Percentiles rank a stretch among this genome's conserved stretches.
Conservation (phyloP, 1,140 invertebrate species). For the Drosophila sproati region DNA sequence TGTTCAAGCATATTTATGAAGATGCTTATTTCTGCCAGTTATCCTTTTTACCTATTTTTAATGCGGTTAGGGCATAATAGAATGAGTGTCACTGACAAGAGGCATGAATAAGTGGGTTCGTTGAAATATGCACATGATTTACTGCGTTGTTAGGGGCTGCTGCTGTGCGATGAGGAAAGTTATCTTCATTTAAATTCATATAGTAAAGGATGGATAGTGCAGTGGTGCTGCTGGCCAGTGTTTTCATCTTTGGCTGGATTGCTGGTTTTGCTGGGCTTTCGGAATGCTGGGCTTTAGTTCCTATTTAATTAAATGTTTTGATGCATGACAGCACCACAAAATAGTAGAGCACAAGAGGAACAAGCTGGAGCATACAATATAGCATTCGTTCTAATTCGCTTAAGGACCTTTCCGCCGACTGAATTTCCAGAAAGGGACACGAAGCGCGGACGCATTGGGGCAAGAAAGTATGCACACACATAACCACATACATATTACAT, state of each 20-base stretch:
- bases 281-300: constrained; percentile 39
- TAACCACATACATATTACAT: background rate
- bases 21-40: too few species aligned
- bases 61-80: background rate
- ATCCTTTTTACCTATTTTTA: too few species aligned
- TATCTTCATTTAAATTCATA: constrained; percentile 78
- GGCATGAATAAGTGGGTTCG: constrained; percentile 33
- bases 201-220: constrained; percentile 31
- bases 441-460: too few species aligned
- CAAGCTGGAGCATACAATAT: constrained; percentile 38
- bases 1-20: too few species aligned
- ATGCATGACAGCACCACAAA: constrained; percentile 70
- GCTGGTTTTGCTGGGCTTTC: background rate
- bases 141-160: constrained; percentile 48
- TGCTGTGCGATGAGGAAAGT: constrained; percentile 2
- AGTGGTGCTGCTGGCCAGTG: constrained; percentile 6
- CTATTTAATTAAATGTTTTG: constrained; percentile 83
- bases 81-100: constrained; percentile 40
- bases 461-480: constrained; percentile 1
- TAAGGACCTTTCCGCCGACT: constrained; percentile 67
- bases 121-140: constrained; percentile 78
- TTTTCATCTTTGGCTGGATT: constrained; percentile 12
- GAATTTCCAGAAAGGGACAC: constrained; percentile 38
- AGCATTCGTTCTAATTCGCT: constrained; percentile 72
- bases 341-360: constrained; percentile 13